Evolutionary conservation across 2,113 vertebrate species (phyloP).

Genomic region (Cyanistes caeruleus): DNA sequence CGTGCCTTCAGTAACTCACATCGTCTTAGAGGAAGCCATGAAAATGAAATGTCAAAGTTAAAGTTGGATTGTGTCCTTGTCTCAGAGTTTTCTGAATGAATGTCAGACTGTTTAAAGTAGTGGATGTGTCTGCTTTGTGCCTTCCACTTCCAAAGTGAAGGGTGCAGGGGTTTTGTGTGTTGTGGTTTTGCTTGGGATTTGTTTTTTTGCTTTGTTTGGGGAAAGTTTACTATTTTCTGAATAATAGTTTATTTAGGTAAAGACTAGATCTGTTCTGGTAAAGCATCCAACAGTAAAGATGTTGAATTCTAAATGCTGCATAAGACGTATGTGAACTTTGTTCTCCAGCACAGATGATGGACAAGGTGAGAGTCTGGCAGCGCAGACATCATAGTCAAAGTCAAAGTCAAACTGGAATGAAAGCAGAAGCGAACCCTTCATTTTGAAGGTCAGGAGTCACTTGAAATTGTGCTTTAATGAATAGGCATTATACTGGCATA

Average conservation of each 20-base stretch:
- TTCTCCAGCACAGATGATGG: neutral
- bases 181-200: neutral
- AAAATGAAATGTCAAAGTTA: neutral
- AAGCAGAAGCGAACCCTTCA: constrained; percentile 34
- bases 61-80: neutral
- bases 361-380: constrained; percentile 2
- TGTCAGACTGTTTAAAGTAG: neutral
- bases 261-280: neutral
- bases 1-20: neutral
- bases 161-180: neutral
- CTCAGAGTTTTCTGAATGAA: neutral
- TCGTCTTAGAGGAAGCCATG: neutral
- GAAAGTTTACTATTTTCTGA: neutral
- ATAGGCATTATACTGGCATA: constrained; percentile 7
- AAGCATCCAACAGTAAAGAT: neutral
- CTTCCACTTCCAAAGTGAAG: neutral
- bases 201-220: neutral
- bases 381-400: neutral
- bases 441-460: constrained; percentile 50
- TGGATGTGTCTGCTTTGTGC: neutral
- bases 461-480: constrained; percentile 51
- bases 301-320: neutral
- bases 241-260: neutral
- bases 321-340: constrained; percentile 1
- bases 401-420: neutral